Base-by-base conservation (phyloP, 1,140 invertebrate species). In the Arion vulgaris region DNA sequence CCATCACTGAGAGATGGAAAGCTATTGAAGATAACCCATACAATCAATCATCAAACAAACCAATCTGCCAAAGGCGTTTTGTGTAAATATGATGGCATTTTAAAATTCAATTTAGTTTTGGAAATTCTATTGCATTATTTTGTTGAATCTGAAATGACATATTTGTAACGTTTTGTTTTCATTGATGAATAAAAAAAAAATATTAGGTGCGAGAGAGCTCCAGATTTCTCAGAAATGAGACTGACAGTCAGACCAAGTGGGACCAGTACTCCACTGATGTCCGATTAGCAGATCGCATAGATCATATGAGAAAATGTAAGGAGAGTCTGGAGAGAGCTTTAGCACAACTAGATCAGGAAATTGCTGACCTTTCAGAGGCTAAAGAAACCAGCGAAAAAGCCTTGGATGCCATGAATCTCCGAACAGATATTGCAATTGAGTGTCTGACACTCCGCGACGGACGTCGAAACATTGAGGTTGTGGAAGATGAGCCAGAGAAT, bases 191-290 rank as follows among this genome's bases (percentile, higher is more conserved):
- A n/a, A n/a, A n/a, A n/a, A n/a, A n/a, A n/a, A 73, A 45, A 45
- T 76, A 2, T 36, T 34, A 85, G 96, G 96, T 92, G 95, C 94
- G 96, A 38, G 95, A 96, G 89, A 93, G 95, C 74, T 94, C 95
- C 0, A 93, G 95, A 69, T 95, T 95, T 79, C 89, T 96, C 45
- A 93, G 96, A 57, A 96, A 96, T 88, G 96, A 97, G 89, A 95
- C 96, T 0, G 94, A 94, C 87, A 95, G 96, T 79, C 95, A 95
- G 90, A 96, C 96, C 0, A 94, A 95, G 87, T 97, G 96, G 96
- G 95, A 96, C 85, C 96, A 95, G 84, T 95, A 96, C 83, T 94
- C 95, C 86, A 97, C 96, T 86, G 96, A 97, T 90, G 94, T 94
- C 69, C 93, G 95, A 66, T 92, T 96, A 19, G 92, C 94, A 26